phyloP scores from a whole-genome alignment of 2,113 vertebrate species.

The Natator depressus region DNA sequence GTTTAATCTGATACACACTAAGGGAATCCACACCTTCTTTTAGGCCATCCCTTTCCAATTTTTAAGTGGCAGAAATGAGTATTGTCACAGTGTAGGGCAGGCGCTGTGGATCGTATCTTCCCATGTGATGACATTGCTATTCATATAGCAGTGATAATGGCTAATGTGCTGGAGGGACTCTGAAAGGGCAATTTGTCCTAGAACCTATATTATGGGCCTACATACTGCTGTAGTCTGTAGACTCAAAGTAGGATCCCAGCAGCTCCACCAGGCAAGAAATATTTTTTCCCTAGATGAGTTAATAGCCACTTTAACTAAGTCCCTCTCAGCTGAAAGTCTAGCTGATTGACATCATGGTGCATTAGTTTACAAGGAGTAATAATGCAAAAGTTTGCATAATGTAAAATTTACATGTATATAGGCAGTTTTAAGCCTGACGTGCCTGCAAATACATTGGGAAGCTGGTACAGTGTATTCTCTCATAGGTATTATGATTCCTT shows the following conservation, averaged over 20 bases:
- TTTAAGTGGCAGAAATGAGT: background rate
- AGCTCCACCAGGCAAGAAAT: background rate
- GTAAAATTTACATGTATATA: background rate
- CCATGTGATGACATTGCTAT: background rate
- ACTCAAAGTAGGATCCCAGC: background rate
- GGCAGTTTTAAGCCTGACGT: background rate
- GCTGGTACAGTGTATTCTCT: background rate
- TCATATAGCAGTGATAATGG: background rate
- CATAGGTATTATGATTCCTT: background rate
- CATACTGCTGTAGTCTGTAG: accelerated
- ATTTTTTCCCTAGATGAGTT: background rate
- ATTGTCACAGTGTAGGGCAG: background rate
- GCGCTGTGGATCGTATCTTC: background rate
- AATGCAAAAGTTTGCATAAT: background rate
- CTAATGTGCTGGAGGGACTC: accelerated
- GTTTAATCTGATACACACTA: background rate
- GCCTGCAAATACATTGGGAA: background rate
- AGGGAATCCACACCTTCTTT: background rate
- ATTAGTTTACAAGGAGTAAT: background rate
- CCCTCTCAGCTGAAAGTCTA: background rate
- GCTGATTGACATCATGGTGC: background rate
- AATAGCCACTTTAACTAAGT: background rate
- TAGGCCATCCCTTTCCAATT: background rate
- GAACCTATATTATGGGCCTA: background rate
- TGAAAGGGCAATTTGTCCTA: background rate